Conservation (phyloP, 2,888 invertebrate species). For the Zaprionus bogoriensis region DNA sequence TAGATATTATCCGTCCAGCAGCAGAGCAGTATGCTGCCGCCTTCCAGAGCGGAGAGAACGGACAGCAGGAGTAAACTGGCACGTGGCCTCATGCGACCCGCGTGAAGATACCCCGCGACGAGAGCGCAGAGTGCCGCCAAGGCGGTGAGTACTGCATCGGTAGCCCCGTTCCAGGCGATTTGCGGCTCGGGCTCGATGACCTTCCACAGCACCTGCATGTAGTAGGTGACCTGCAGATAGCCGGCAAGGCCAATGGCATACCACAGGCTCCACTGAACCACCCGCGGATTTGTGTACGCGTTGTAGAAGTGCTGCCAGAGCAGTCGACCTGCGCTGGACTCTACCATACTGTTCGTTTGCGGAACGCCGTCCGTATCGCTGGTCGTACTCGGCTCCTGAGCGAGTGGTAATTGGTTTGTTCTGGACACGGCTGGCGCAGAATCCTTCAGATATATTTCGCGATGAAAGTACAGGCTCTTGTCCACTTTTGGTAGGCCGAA, state of each 20-base stretch:
- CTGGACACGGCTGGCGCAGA: not conserved
- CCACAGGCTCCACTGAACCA: constrained; percentile 90
- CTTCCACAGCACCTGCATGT: constrained; percentile 89
- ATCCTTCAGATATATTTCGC: constrained; percentile 39
- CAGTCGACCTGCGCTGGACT: constrained; percentile 71
- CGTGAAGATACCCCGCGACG: constrained; percentile 83
- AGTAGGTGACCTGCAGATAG: constrained; percentile 88
- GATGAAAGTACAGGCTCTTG: constrained; percentile 87
- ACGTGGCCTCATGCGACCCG: constrained; percentile 75
- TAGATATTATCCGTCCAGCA: constrained; percentile 86
- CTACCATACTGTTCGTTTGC: not conserved
- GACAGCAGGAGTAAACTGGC: constrained; percentile 83
- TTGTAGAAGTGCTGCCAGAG: constrained; percentile 85
- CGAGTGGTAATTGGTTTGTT: constrained; percentile 16
- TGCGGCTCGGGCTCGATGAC: constrained; percentile 82
- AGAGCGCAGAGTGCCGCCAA: constrained; percentile 86
- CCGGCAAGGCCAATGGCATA: constrained; percentile 89
- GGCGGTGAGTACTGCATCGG: constrained; percentile 90
- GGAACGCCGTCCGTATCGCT: constrained; percentile 13
- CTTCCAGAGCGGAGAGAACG: constrained; percentile 84
- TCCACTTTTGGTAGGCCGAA: constrained; percentile 86
- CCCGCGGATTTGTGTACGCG: constrained; percentile 85
- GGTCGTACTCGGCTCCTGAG: not conserved
- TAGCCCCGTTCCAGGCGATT: constrained; percentile 88
- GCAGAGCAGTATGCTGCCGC: constrained; percentile 84